Conservation (phyloP, 2,888 invertebrate genomes). For the Dascillus cervinus region DNA sequence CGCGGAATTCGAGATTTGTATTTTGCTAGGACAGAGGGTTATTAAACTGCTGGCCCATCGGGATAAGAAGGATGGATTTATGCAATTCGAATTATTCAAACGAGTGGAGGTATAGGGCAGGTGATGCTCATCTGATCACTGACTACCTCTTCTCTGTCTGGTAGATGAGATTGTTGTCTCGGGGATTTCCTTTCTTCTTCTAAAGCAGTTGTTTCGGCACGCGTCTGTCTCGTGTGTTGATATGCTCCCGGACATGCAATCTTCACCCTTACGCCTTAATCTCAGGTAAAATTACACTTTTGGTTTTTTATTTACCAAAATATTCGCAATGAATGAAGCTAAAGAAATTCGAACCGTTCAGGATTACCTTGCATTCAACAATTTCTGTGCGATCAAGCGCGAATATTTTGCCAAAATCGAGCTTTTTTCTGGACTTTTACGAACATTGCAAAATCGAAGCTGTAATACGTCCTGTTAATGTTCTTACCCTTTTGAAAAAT, state of each 20-base stretch:
- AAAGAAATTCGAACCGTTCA: too few relatives aligned
- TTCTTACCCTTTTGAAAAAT: constrained; percentile 10
- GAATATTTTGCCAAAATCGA: too few relatives aligned
- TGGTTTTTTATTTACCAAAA: too few relatives aligned
- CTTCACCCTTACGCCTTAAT: constrained; percentile 17
- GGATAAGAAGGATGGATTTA: constrained; percentile 12
- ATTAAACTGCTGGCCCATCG: constrained; percentile 18
- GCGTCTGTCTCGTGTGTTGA: constrained; percentile 31
- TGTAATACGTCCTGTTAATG: too few relatives aligned
- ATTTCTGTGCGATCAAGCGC: too few relatives aligned
- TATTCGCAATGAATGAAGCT: too few relatives aligned
- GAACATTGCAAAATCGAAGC: too few relatives aligned
- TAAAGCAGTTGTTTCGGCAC: constrained; percentile 34
- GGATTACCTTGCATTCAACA: too few relatives aligned
- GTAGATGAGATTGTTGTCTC: constrained; percentile 21
- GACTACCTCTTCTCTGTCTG: constrained; percentile 16
- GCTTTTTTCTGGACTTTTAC: too few relatives aligned
- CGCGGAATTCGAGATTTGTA: constrained; percentile 27
- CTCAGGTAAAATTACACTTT: constrained; percentile 8
- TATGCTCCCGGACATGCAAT: constrained; percentile 21
- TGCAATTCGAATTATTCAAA: constrained; percentile 6
- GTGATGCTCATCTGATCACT: constrained; percentile 22
- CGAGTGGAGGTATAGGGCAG: constrained; percentile 22
- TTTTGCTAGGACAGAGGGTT: constrained; percentile 23
- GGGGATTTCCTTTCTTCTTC: constrained; percentile 32